A percentile compares a stretch with the other conserved stretches of the same genome.
phyloP scores from a whole-genome alignment of 2,888 invertebrate species.

The Drosophila fulvimacula region DNA sequence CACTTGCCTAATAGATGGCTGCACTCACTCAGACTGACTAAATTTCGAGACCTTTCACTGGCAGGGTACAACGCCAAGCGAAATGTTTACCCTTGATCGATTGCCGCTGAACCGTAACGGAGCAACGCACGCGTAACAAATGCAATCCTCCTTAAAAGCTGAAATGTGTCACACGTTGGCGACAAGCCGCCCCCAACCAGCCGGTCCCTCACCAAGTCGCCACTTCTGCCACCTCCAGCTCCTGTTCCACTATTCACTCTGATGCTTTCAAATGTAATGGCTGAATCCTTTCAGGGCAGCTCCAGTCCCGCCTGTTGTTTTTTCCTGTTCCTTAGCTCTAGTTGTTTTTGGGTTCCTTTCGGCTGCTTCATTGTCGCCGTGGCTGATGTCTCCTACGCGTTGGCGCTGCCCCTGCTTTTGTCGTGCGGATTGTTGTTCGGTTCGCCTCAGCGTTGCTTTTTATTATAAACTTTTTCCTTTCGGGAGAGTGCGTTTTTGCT shows the following conservation, averaged over 20 bases:
- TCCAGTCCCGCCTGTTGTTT: slow-evolving; percentile 57
- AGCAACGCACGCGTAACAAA: slow-evolving; percentile 79
- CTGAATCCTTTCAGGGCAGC: slow-evolving; percentile 72
- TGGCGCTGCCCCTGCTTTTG: slow-evolving; percentile 50
- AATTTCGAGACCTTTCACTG: slow-evolving; percentile 59
- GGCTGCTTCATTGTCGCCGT: slow-evolving; percentile 69
- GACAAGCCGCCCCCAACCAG: slow-evolving; percentile 31
- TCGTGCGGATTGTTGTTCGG: slow-evolving; percentile 55
- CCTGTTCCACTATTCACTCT: slow-evolving; percentile 11
- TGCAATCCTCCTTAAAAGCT: slow-evolving; percentile 82
- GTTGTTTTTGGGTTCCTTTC: slow-evolving; percentile 40
- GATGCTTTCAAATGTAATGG: slow-evolving; percentile 62
- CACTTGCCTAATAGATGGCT: slow-evolving; percentile 65
- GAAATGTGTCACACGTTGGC: slow-evolving; percentile 82
- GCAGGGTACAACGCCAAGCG: slow-evolving; percentile 38
- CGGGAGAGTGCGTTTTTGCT: slow-evolving; percentile 21
- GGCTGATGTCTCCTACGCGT: slow-evolving; percentile 61
- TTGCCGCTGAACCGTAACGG: slow-evolving; percentile 77
- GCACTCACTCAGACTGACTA: slow-evolving; percentile 82
- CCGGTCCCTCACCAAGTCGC: neutral
- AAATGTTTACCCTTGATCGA: slow-evolving; percentile 81
- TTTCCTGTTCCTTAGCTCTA: slow-evolving; percentile 27
- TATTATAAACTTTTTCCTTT: slow-evolving; percentile 68
- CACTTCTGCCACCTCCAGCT: neutral
- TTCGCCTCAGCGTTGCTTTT: slow-evolving; percentile 52